Base-by-base conservation (phyloP, 1,140 invertebrate species). In the Euura saliciscinereae region DNA sequence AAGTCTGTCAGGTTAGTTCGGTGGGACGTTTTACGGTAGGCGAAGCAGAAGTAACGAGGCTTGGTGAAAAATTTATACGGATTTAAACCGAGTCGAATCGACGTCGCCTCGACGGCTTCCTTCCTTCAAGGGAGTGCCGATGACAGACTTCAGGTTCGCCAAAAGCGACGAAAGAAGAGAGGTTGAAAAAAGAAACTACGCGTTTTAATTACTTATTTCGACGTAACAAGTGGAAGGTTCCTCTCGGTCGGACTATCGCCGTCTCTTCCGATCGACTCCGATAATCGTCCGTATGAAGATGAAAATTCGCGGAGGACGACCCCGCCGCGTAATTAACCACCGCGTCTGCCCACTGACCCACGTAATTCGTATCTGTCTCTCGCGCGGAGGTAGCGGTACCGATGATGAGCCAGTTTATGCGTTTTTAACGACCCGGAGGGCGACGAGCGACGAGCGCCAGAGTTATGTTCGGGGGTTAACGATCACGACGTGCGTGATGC, bases 401-500 rank as follows among this genome's bases (percentile, higher is more conserved):
- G 66, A 67, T 67, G 66, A 67, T 67, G 66, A 67, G 66, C 11
- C 66, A 67, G 66, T 67, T 67, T 67, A 67, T 67, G 66, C 66
- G 66, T 67, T 67, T 67, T 67, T 67, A 67, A 67, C 66, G 66
- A 67, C 66, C 66, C 66, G 28, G 43, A 42, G 66, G 66, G 42
- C 51, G 51, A 59, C 51, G 51, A 59, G 51, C 51, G 3, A 59
- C 51, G 51, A 59, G 51, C 51, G 66, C 66, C 66, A 67, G 10
- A 67, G 66, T 67, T 67, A 67, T 67, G 66, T 67, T 67, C 42
- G 42, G 66, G 66, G 66, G 66, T 44, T 67, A 67, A 67, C 66
- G 66, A 67, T 67, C 66, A 67, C 42, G 51, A 59, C 13, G 51
- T 59, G 51, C 51, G 51, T n/a, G 13, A 59, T 59, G 51, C 13